Evolutionary conservation across 2,888 invertebrate species (phyloP).

Genomic region (Eupithecia subumbrata): DNA sequence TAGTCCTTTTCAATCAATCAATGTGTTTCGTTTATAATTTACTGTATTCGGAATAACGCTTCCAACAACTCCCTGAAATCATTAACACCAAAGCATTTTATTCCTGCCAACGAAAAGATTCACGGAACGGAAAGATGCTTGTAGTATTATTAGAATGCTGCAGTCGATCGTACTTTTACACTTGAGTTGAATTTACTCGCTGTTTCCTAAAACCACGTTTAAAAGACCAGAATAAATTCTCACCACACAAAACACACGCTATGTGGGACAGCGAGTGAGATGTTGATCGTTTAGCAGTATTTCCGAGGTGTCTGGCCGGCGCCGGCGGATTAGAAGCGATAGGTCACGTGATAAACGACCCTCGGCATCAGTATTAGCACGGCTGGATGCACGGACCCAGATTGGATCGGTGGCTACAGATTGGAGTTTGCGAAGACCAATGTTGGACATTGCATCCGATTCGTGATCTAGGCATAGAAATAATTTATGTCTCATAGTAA

Average conservation of each 20-base stretch:
- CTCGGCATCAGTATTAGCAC: slow-evolving; percentile 13
- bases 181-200: background rate
- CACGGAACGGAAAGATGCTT: background rate
- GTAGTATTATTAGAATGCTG: background rate
- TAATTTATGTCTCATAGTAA: no score
- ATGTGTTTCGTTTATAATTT: background rate
- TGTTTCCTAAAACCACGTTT: background rate
- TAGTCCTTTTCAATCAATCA: no score
- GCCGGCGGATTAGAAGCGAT: slow-evolving; percentile 6
- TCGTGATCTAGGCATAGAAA: background rate
- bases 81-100: background rate
- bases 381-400: slow-evolving; percentile 16
- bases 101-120: background rate
- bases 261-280: slow-evolving; percentile 13
- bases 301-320: slow-evolving; percentile 9
- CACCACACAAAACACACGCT: background rate
- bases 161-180: background rate
- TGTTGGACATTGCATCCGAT: background rate
- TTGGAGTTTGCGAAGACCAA: background rate
- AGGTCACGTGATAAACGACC: slow-evolving; percentile 10
- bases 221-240: background rate
- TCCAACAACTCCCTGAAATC: background rate
- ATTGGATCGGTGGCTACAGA: slow-evolving; percentile 16
- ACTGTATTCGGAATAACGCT: background rate
- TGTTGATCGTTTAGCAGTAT: slow-evolving; percentile 13